phyloP scores from a whole-genome alignment of 2,888 invertebrate species.

The Scaptomyza caliginosa region DNA sequence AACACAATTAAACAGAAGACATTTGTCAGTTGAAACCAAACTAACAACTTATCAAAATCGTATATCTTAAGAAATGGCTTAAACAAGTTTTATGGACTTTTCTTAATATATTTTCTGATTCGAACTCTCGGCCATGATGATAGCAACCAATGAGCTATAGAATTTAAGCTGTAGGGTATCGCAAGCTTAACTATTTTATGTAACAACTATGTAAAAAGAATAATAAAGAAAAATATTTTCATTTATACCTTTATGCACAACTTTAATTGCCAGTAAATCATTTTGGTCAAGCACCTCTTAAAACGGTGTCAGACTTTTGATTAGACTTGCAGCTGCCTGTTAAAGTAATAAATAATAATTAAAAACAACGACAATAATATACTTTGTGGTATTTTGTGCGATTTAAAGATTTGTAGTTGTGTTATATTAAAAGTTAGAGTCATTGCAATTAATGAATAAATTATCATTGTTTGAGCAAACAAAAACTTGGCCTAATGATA shows the following conservation, averaged over 20 bases:
- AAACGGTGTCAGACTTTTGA: slow-evolving; percentile 22
- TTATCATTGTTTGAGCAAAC: slow-evolving; percentile 39
- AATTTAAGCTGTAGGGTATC: not conserved
- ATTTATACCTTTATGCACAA: slow-evolving; percentile 8
- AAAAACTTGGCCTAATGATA: slow-evolving; percentile 38
- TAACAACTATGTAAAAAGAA: not conserved
- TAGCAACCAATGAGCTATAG: slow-evolving; percentile 13
- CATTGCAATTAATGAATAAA: slow-evolving; percentile 69
- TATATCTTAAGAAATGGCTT: slow-evolving; percentile 50
- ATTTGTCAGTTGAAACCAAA: slow-evolving; percentile 65
- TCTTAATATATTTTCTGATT: slow-evolving; percentile 41
- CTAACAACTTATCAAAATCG: slow-evolving; percentile 58
- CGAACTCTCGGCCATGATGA: slow-evolving; percentile 8
- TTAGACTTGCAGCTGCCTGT: slow-evolving; percentile 5
- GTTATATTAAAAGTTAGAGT: slow-evolving; percentile 53
- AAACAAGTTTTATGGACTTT: slow-evolving; percentile 68
- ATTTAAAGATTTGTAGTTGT: slow-evolving; percentile 5
- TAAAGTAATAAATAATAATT: too few relatives aligned
- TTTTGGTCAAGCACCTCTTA: slow-evolving; percentile 20
- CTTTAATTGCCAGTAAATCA: slow-evolving; percentile 35
- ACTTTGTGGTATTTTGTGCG: slow-evolving; percentile 5
- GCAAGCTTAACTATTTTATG: not conserved
- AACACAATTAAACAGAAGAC: slow-evolving; percentile 60
- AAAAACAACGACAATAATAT: not conserved
- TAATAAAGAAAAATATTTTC: too few relatives aligned